Conservation (phyloP, 2,113 vertebrate species). For the Plotosus lineatus region DNA sequence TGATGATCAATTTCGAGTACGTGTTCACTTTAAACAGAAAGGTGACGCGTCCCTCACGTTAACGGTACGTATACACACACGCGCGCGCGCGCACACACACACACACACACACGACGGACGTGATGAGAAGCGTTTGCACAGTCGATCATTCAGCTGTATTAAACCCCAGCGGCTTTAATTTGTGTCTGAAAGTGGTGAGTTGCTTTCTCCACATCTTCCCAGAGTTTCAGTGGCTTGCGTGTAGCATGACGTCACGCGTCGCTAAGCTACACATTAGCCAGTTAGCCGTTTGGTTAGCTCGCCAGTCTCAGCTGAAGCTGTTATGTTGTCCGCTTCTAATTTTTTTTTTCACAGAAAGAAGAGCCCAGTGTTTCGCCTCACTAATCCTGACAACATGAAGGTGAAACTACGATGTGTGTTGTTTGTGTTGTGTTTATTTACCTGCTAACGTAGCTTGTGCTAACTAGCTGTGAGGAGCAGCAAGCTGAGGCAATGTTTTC, state of each 20-base stretch:
- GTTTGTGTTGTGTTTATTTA: background rate
- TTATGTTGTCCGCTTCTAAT: background rate
- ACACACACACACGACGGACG: background rate
- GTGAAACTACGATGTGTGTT: background rate
- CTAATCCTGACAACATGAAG: background rate
- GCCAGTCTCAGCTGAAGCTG: background rate
- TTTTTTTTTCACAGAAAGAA: background rate
- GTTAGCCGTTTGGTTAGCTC: background rate
- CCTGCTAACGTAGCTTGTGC: background rate
- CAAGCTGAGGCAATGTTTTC: too few species aligned
- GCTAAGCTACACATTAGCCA: background rate
- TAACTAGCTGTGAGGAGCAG: background rate
- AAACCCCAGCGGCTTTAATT: background rate
- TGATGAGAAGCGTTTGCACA: background rate
- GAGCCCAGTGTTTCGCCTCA: background rate
- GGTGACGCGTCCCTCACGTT: background rate
- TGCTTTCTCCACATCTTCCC: background rate
- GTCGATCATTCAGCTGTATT: background rate
- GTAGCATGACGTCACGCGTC: background rate
- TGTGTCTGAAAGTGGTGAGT: background rate
- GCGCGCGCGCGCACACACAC: background rate
- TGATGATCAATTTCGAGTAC: too few species aligned
- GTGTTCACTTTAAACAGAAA: conserved; percentile 23
- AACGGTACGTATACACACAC: background rate
- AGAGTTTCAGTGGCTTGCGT: background rate